Evolutionary conservation across 1,140 invertebrate genomes (phyloP), one percentile per base, ranked within the genome.

Genomic region (Polypedilum pembai): DNA sequence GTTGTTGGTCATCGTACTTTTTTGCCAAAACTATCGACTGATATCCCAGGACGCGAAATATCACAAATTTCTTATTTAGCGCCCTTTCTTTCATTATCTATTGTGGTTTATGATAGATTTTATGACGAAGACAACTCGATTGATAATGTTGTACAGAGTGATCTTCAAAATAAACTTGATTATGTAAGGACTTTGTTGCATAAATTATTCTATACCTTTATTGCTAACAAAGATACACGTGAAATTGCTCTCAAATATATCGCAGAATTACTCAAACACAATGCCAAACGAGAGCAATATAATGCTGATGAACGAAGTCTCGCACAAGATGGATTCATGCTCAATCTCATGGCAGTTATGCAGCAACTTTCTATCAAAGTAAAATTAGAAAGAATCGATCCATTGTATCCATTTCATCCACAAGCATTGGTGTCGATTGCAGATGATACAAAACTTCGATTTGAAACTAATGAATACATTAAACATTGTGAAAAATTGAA

Each of bases 241-340:
- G 90, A 94, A 76, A 81, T 84, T 0, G 90, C 92, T 41, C 82
- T 98, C 17, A 85, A 88, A 45, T 98, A 92, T 80, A 84, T 99
- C 18, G 87, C 90, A 0, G 84, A 88, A 40, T 82, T 95, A 1
- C 80, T 98, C 7, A 86, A 88, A 45, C 83, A 87, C 76, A 98
- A 98, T 80, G 90, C 94, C 76, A 94, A 94, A 77, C 86, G 95
- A 72, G 88, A 94, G 7, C 95, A 97, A 82, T 87, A 98, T 77
- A 91, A 95, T 81, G 91, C 89, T 41, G 94, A 98, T 80, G 93
- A 95, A 78, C 86, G 90, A 76, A 84, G 90, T 0, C 85, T 96
- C 0, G 92, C 94, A 40, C 91, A 92, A 10, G 95, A 98, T 83
- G 95, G 96, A 1, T 96, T 96, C 79, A 95, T 98, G 90, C 82